Percentiles rank a stretch among this genome's conserved stretches.
phyloP scores from a whole-genome alignment of 1,140 invertebrate species.

The Formica exsecta region DNA sequence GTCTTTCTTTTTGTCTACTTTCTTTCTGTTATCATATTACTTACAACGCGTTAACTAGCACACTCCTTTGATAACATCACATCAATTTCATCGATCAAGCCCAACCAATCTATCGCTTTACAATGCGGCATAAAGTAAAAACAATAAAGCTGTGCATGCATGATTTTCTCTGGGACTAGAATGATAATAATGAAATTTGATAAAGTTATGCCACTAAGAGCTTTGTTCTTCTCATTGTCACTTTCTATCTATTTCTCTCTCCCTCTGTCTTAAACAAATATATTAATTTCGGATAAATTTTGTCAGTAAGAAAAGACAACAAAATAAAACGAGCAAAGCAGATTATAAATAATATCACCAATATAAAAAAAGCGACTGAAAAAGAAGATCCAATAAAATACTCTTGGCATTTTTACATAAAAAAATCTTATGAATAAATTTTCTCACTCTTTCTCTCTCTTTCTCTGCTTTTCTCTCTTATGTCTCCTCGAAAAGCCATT shows the following conservation, averaged over 20 bases:
- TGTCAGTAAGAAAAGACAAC: background rate
- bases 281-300: background rate
- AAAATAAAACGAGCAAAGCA: background rate
- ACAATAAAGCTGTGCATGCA: constrained; percentile 47
- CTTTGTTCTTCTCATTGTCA: constrained; percentile 47
- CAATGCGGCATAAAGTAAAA: constrained; percentile 44
- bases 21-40: constrained; percentile 26
- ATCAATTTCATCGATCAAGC: constrained; percentile 66
- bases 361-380: background rate
- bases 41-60: constrained; percentile 19
- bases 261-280: constrained; percentile 13
- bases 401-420: background rate
- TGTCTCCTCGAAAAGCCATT: background rate
- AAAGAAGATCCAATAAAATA: background rate
- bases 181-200: constrained; percentile 73
- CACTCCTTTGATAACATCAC: constrained; percentile 17
- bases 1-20: too few relatives aligned
- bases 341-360: background rate
- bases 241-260: background rate
- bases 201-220: constrained; percentile 68
- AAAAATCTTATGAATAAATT: background rate
- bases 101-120: constrained; percentile 8
- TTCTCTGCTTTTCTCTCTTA: background rate
- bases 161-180: background rate
- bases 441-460: background rate